Conservation (phyloP, 2,888 invertebrate species). For the Argynnis bischoffii region DNA sequence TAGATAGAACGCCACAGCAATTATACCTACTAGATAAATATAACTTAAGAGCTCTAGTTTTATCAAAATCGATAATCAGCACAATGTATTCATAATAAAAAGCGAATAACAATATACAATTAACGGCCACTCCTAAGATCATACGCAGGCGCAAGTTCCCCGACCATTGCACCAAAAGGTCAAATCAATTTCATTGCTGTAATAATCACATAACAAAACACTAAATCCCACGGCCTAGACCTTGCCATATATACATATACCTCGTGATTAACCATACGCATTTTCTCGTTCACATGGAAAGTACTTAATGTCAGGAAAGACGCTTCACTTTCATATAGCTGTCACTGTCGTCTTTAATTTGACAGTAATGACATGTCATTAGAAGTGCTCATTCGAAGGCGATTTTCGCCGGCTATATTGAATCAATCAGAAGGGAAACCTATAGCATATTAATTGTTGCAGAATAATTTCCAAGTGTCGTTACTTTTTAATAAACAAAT, state of each 20-base stretch:
- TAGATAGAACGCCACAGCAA: too few relatives aligned
- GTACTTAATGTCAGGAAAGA: constrained; percentile 48
- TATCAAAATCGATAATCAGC: too few relatives aligned
- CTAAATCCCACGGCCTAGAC: constrained; percentile 21
- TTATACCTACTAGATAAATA: too few relatives aligned
- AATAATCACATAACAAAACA: background rate
- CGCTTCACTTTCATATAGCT: constrained; percentile 49
- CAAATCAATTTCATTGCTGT: too few relatives aligned
- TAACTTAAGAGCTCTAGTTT: too few relatives aligned
- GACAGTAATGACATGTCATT: constrained; percentile 55
- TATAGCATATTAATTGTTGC: constrained; percentile 23
- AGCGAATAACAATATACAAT: too few relatives aligned
- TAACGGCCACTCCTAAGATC: too few relatives aligned
- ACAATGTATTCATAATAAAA: too few relatives aligned
- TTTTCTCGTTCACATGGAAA: constrained; percentile 39
- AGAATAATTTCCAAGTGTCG: constrained; percentile 8
- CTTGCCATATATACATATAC: constrained; percentile 1
- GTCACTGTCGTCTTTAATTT: constrained; percentile 49
- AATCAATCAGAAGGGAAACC: constrained; percentile 41
- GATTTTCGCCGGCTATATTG: constrained; percentile 38
- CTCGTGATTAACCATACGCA: constrained; percentile 11
- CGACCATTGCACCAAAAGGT: too few relatives aligned
- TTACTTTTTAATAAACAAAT: background rate
- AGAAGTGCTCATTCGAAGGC: constrained; percentile 38
- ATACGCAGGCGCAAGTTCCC: too few relatives aligned